These are phyloP conservation scores for Eunapius fragilis DNA, from an alignment of 37 sponge, comb jelly and placozoan genomes.

Conservation along the genomic window DNA sequence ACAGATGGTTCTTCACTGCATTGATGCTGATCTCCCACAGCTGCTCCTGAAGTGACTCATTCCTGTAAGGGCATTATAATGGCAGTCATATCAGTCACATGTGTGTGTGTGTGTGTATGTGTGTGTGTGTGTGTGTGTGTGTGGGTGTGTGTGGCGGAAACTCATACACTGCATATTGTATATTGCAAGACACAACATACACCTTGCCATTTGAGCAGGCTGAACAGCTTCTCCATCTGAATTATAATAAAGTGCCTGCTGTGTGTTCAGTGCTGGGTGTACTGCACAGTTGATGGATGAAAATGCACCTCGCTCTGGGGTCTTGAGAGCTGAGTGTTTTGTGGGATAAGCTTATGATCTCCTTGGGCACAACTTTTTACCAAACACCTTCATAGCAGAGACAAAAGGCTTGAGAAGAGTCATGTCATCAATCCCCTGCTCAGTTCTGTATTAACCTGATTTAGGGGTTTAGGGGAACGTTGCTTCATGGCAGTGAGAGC, in stretches of 20 bases:
- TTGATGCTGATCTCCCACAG: conserved; percentile 56
- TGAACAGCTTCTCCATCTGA: background rate
- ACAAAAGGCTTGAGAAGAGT: background rate
- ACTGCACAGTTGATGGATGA: conserved; percentile 73
- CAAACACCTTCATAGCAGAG: background rate
- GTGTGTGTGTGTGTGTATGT: too few species aligned
- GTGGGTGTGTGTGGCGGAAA: too few species aligned
- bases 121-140: too few species aligned
- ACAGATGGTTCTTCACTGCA: conserved; percentile 40
- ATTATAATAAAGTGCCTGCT: conserved; percentile 46
- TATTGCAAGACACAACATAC: background rate
- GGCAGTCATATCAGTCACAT: too few species aligned
- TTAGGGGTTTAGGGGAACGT: background rate
- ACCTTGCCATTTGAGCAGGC: background rate
- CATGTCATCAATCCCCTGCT: background rate
- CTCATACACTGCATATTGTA: too few species aligned
- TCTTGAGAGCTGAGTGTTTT: background rate
- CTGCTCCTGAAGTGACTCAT: conserved; percentile 51
- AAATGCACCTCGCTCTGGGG: conserved; percentile 58
- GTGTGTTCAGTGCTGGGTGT: conserved; percentile 67
- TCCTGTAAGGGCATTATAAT: conserved; percentile 10
- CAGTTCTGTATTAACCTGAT: conserved; percentile 44
- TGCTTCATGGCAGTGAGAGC: background rate
- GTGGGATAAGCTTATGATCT: background rate
- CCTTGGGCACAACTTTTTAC: too few species aligned